Evolutionary conservation across 2,113 vertebrate genomes (phyloP), one percentile per base, ranked within the genome.

Genomic region (Pipra filicauda): DNA sequence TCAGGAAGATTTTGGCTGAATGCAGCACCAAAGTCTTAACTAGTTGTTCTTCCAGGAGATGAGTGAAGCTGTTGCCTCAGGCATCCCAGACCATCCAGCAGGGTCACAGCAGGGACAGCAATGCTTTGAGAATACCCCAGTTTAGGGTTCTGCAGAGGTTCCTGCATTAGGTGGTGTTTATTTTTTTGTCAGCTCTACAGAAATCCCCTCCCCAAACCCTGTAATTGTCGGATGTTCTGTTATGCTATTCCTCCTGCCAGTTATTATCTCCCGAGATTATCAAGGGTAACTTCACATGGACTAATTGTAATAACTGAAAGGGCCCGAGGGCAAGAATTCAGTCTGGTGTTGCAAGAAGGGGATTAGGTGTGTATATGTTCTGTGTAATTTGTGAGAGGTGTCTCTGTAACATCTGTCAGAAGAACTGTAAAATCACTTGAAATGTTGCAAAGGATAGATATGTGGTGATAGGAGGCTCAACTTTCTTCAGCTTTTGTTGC

Each of bases 291-390:
- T 92, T 96, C 91, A 78, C 94, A 62, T 76, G 82, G 85, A 65
- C 94, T 93, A 91, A 96, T 98, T 95, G 92, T 70, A 62, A 93
- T 76, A 85, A 93, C 94, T 89, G 91, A 49, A 27, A 37, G 71
- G 52, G 93, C 95, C 94, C 15, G 46, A 48, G 96, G 97, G 97
- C 59, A 96, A 89, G 95, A 97, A 93, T 89, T 87, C 62, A 85
- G 91, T 91, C 95, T 96, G 6, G 11, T 21, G 11, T 71, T 91
- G 92, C 85, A 49, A 49, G 91, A 16, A 91, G 75, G 64, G 85
- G 97, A 96, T 98, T 97, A 97, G 81, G 85, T 15, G 64, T 95
- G 89, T 91, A 12, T 89, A 59, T 87, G 59, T 85, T 55, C 91
- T n/a, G 0, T 76, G 89, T 95, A 67, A 96, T 94, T 85, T 94